Percentiles rank a stretch among this genome's conserved stretches.
phyloP scores from a whole-genome alignment of 2,888 invertebrate genomes.

The Coelopa pilipes region DNA sequence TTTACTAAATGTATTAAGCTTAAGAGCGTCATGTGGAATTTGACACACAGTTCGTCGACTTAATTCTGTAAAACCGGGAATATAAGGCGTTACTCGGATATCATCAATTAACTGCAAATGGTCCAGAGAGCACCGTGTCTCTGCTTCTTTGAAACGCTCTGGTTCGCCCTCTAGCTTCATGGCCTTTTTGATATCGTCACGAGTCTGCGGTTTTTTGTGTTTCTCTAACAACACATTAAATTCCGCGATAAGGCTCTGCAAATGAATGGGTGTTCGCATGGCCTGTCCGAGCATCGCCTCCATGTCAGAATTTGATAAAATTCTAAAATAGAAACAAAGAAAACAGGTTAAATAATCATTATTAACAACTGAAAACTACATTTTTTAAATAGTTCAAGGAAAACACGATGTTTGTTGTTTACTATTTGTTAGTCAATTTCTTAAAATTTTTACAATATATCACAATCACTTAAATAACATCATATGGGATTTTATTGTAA shows the following conservation, averaged over 20 bases:
- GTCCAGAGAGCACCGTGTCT: constrained; percentile 48
- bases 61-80: constrained; percentile 46
- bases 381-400: too few species aligned
- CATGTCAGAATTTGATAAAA: constrained; percentile 48
- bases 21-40: constrained; percentile 39
- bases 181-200: constrained; percentile 42
- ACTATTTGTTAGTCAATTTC: background rate
- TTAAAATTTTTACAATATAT: background rate
- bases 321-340: too few species aligned
- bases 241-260: constrained; percentile 51
- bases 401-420: too few species aligned
- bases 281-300: constrained; percentile 52
- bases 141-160: constrained; percentile 42
- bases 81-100: constrained; percentile 46
- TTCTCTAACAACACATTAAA: constrained; percentile 46
- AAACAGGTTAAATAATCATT: too few species aligned
- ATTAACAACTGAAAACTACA: too few species aligned
- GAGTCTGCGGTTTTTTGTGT: constrained; percentile 42
- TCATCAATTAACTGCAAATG: constrained; percentile 49
- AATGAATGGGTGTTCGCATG: constrained; percentile 47
- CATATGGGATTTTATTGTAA: constrained; percentile 36
- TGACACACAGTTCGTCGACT: constrained; percentile 39
- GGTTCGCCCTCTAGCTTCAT: constrained; percentile 43
- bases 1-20: constrained; percentile 44
- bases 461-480: background rate